These are phyloP conservation scores for Drosophila imparisetae DNA, from an alignment of 2,888 invertebrate genomes.

Conservation along the genomic window DNA sequence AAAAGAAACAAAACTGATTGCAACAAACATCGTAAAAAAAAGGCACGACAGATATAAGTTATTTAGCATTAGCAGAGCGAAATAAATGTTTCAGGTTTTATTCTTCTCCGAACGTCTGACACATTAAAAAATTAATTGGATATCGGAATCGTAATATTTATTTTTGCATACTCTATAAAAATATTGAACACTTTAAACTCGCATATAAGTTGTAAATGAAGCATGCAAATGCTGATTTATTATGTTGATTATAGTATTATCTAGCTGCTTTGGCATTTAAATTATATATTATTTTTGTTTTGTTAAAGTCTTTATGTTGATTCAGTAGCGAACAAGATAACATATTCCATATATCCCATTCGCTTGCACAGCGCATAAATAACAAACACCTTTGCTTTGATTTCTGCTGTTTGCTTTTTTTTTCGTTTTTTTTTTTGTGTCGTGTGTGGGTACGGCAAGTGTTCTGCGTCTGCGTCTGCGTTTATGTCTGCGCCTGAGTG, in stretches of 20 bases:
- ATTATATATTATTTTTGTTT: not conserved
- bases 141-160: not conserved
- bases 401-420: slow-evolving; percentile 49
- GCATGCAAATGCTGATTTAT: not conserved
- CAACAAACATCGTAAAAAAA: slow-evolving; percentile 67
- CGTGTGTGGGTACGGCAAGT: slow-evolving; percentile 67
- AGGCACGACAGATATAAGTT: slow-evolving; percentile 58
- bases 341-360: slow-evolving; percentile 31
- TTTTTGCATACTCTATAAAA: slow-evolving; percentile 16
- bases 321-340: not conserved
- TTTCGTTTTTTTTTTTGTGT: slow-evolving; percentile 42
- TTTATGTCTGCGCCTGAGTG: slow-evolving; percentile 49
- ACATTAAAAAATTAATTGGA: slow-evolving; percentile 17
- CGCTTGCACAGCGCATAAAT: slow-evolving; percentile 49
- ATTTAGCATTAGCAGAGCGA: slow-evolving; percentile 69
- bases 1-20: slow-evolving; percentile 27
- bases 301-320: not conserved
- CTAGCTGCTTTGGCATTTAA: not conserved
- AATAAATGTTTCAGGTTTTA: slow-evolving; percentile 70
- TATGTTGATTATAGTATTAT: not conserved
- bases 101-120: slow-evolving; percentile 44
- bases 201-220: not conserved
- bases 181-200: not conserved
- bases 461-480: slow-evolving; percentile 54
- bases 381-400: slow-evolving; percentile 76